Percentiles rank a stretch among this genome's conserved stretches.
Evolutionary conservation across 2,888 invertebrate species (phyloP).

Genomic region (Barypeithes pellucidus): DNA sequence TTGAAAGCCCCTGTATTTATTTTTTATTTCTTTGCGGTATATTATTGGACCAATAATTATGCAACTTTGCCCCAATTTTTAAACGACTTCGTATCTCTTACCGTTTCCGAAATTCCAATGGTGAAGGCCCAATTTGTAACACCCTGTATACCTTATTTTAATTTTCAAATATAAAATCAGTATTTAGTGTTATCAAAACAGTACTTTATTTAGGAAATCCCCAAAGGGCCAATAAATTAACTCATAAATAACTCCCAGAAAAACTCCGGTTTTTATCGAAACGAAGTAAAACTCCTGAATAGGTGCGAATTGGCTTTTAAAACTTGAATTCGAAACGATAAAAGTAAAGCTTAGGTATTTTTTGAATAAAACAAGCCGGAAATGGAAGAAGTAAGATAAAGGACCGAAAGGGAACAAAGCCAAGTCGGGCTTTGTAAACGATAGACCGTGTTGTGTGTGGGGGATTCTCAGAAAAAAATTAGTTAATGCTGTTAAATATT

Average conservation of each 20-base stretch:
- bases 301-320: constrained; percentile 50
- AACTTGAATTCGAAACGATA: constrained; percentile 48
- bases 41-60: too few relatives aligned
- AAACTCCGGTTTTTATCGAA: constrained; percentile 30
- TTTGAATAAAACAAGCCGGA: constrained; percentile 53
- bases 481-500: background rate
- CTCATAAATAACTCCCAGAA: constrained; percentile 38
- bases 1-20: too few relatives aligned
- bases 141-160: too few relatives aligned
- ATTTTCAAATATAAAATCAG: background rate
- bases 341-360: constrained; percentile 47
- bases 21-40: too few relatives aligned
- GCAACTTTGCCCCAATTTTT: too few relatives aligned
- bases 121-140: too few relatives aligned
- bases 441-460: constrained; percentile 6
- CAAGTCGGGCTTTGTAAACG: constrained; percentile 22
- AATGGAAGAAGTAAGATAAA: constrained; percentile 52
- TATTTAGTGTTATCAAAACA: background rate
- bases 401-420: constrained; percentile 32
- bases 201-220: constrained; percentile 16
- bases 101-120: too few relatives aligned
- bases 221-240: constrained; percentile 34
- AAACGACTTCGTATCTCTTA: too few relatives aligned
- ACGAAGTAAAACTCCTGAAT: constrained; percentile 45
- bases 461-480: constrained; percentile 7